Evolutionary conservation across 2,113 vertebrate genomes (phyloP).

Genomic region (Sander lucioperca): DNA sequence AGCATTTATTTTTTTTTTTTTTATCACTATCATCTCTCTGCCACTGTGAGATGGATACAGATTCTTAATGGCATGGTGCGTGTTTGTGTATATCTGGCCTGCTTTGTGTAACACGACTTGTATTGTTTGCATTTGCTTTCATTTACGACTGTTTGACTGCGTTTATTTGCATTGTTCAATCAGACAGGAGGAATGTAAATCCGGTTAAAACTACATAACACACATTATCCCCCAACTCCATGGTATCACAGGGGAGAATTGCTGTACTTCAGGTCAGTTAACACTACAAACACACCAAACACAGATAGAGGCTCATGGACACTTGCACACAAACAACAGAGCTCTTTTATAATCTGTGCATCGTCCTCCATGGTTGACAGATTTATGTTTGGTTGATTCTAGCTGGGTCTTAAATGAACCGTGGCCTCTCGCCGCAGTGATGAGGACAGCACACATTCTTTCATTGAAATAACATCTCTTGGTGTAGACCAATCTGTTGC

Average conservation of each 20-base stretch:
- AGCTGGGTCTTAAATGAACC: too few species aligned
- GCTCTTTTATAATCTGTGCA: too few species aligned
- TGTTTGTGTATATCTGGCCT: background rate
- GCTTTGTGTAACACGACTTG: background rate
- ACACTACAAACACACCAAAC: too few species aligned
- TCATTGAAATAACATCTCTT: too few species aligned
- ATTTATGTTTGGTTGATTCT: background rate
- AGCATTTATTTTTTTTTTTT: background rate
- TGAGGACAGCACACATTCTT: too few species aligned
- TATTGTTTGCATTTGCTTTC: background rate
- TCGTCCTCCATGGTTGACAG: background rate
- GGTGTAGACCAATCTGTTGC: too few species aligned
- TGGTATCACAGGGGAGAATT: background rate
- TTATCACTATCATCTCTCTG: background rate
- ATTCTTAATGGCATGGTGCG: background rate
- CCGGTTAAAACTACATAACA: background rate
- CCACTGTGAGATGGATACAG: background rate
- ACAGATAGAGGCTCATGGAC: too few species aligned
- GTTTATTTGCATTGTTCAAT: background rate
- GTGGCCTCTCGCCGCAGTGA: too few species aligned
- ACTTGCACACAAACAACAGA: too few species aligned
- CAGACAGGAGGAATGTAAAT: background rate
- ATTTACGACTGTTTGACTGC: background rate
- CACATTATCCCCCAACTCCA: background rate
- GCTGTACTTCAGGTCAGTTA: too few species aligned